phyloP scores from a whole-genome alignment of 2,113 vertebrate genomes.

The Salvelinus sp. region DNA sequence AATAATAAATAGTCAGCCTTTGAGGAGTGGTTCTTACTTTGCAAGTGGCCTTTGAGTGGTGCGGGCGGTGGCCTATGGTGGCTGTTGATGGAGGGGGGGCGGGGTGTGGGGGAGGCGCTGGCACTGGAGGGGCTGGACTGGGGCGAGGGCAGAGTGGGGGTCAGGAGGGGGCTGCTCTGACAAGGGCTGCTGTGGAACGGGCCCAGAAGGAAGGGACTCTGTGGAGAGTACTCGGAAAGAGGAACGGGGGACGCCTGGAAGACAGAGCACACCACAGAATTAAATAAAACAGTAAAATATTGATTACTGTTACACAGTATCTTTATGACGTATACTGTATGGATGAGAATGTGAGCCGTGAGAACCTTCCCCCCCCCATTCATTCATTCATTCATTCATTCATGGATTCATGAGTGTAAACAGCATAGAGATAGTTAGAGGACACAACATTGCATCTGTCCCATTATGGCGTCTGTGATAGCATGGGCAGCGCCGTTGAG shows the following conservation, averaged over 20 bases:
- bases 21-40: slow-evolving; percentile 65
- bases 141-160: slow-evolving; percentile 61
- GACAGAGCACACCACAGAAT: not conserved
- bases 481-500: too few relatives aligned
- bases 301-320: too few relatives aligned
- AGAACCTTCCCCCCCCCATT: too few relatives aligned
- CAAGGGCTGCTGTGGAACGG: slow-evolving; percentile 60
- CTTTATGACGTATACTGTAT: too few relatives aligned
- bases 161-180: slow-evolving; percentile 41
- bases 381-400: too few relatives aligned
- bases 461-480: too few relatives aligned
- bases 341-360: too few relatives aligned
- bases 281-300: too few relatives aligned
- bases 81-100: slow-evolving; percentile 83
- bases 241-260: slow-evolving; percentile 80
- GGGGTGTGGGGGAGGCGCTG: slow-evolving; percentile 82
- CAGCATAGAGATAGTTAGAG: too few relatives aligned
- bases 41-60: slow-evolving; percentile 63
- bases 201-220: slow-evolving; percentile 86
- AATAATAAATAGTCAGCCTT: not conserved
- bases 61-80: slow-evolving; percentile 74
- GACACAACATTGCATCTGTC: too few relatives aligned
- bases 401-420: too few relatives aligned
- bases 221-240: slow-evolving; percentile 86
- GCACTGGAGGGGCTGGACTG: slow-evolving; percentile 74